Conservation (phyloP, 2,113 vertebrate species). For the Paradoxurus hermaphroditus region DNA sequence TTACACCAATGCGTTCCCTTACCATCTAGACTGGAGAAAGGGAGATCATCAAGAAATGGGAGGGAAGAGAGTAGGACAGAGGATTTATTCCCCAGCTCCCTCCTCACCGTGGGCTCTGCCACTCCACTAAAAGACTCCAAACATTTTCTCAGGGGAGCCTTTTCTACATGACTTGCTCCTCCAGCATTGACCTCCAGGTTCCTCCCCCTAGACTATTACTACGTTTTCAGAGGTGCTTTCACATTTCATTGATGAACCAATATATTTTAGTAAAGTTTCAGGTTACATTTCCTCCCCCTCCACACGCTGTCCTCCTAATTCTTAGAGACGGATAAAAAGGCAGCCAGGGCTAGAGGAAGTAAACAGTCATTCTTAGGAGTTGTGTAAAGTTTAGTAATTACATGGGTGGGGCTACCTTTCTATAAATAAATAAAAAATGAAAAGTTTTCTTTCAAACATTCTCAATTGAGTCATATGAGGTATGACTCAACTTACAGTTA, state of each 20-base stretch:
- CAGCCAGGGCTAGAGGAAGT: not conserved
- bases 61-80: not conserved
- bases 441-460: not conserved
- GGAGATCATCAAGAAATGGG: too few species aligned
- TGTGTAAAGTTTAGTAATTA: not conserved
- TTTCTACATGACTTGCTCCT: not conserved
- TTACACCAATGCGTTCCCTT: not conserved
- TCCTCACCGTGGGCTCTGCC: not conserved
- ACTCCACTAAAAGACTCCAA: not conserved
- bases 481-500: not conserved
- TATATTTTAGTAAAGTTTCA: not conserved
- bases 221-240: not conserved
- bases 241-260: not conserved
- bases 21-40: not conserved
- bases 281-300: not conserved
- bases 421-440: conserved; percentile 4
- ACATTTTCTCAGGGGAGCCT: not conserved
- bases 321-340: not conserved
- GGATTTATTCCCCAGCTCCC: not conserved
- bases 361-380: not conserved
- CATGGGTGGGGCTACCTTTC: not conserved
- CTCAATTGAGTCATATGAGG: not conserved
- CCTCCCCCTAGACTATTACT: not conserved
- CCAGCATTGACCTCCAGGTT: not conserved
- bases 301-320: not conserved